phyloP scores from a whole-genome alignment of 2,113 vertebrate genomes.

The Piliocolobus tephrosceles region DNA sequence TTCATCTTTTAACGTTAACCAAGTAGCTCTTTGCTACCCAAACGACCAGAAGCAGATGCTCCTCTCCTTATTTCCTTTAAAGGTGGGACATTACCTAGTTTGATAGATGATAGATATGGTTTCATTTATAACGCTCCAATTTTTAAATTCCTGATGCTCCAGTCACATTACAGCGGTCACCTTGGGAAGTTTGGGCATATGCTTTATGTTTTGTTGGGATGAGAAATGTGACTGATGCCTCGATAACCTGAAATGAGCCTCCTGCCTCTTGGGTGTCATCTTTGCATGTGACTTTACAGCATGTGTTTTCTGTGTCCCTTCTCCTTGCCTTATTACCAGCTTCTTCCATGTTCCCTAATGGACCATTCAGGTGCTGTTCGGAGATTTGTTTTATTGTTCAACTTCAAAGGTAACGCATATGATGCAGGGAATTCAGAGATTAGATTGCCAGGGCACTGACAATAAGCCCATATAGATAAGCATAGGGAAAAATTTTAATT shows the following conservation, averaged over 20 bases:
- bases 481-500: constrained; percentile 60
- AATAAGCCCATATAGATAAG: constrained; percentile 64
- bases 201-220: background rate
- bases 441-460: background rate
- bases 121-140: background rate
- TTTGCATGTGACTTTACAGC: background rate
- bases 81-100: background rate
- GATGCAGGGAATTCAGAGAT: constrained; percentile 38
- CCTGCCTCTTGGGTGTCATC: background rate
- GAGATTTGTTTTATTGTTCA: constrained; percentile 37
- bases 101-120: background rate
- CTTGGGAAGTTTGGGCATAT: background rate
- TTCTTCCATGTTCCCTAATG: background rate
- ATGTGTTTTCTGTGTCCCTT: background rate
- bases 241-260: background rate
- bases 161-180: background rate
- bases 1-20: background rate
- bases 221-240: background rate
- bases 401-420: background rate
- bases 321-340: background rate
- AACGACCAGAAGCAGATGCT: background rate
- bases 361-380: background rate
- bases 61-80: background rate
- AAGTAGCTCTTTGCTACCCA: background rate
- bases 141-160: background rate